Evolutionary conservation across 2,113 vertebrate species (phyloP).

Genomic region (Ceyx cyanopectus): DNA sequence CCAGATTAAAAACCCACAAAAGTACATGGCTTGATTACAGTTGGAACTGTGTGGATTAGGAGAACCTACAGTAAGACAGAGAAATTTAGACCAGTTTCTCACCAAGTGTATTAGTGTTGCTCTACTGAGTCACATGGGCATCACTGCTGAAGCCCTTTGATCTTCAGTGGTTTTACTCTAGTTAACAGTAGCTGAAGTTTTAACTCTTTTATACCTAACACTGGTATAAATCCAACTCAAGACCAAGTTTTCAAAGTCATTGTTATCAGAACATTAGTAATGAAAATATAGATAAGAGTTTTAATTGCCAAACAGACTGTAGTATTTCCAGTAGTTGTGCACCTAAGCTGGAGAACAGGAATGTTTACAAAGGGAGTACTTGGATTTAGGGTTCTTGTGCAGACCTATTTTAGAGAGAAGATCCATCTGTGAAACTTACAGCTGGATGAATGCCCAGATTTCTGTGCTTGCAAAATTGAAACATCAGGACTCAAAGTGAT

Average conservation of each 20-base stretch:
- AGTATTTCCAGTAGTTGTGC: not conserved
- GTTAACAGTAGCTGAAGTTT: not conserved
- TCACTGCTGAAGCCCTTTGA: not conserved
- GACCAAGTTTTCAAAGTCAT: not conserved
- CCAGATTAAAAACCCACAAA: slow-evolving; percentile 14
- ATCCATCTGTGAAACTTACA: slow-evolving; percentile 6
- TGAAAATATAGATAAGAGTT: not conserved
- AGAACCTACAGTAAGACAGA: not conserved
- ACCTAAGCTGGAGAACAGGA: not conserved
- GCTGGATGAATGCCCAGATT: not conserved
- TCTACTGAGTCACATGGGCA: not conserved
- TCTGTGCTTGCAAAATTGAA: not conserved
- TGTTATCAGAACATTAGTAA: not conserved
- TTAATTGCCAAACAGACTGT: not conserved
- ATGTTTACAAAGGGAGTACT: not conserved
- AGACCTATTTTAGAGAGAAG: not conserved
- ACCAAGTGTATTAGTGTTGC: not conserved
- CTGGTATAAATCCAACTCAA: not conserved
- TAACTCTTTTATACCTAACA: not conserved
- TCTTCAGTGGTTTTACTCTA: not conserved
- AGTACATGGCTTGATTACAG: not conserved
- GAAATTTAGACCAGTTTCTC: not conserved
- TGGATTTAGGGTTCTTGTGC: not conserved
- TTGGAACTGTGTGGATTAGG: not conserved
- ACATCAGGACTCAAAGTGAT: not conserved